Conservation (phyloP, 1,140 invertebrate genomes). For the Samia ricini region DNA sequence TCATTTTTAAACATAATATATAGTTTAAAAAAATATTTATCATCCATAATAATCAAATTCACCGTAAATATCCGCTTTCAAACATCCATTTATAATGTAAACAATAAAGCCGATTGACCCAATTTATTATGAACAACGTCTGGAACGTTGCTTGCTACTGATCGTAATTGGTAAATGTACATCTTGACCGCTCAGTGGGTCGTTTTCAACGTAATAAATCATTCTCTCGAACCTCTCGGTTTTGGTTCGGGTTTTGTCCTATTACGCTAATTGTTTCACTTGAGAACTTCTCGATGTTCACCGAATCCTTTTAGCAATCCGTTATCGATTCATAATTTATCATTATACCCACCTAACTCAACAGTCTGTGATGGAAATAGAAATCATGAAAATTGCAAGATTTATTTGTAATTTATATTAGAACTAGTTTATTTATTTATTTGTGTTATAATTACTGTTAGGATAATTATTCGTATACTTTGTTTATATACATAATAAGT, state of each 20-base stretch:
- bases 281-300: neutral
- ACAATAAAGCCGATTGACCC: neutral
- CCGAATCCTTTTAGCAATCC: neutral
- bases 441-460: too few relatives aligned
- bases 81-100: neutral
- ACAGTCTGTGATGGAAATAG: too few relatives aligned
- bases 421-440: too few relatives aligned
- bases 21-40: too few relatives aligned
- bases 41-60: too few relatives aligned
- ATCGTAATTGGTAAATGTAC: neutral
- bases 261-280: neutral
- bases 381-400: too few relatives aligned
- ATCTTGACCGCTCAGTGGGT: neutral
- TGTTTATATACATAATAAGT: too few relatives aligned
- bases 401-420: too few relatives aligned
- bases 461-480: too few relatives aligned
- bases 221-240: neutral
- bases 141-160: neutral
- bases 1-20: too few relatives aligned
- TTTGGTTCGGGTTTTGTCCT: neutral
- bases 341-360: too few relatives aligned
- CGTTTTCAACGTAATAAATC: neutral
- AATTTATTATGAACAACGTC: neutral
- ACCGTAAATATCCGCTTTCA: neutral
- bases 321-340: neutral